These are phyloP conservation scores for Philopedon plagiatum DNA, from an alignment of 2,888 invertebrate genomes.

Conservation along the genomic window DNA sequence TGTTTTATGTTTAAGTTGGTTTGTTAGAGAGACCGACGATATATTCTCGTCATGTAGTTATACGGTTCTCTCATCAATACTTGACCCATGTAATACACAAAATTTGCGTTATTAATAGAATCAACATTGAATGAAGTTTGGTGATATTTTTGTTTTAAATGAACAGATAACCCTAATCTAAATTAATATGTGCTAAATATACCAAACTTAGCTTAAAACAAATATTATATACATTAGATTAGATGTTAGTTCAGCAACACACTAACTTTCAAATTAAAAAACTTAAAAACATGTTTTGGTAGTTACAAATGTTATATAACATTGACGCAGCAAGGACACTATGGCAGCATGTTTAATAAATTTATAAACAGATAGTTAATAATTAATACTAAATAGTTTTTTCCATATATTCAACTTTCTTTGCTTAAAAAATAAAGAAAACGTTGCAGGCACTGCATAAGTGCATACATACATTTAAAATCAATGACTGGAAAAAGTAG, in stretches of 20 bases:
- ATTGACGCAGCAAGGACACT: neutral
- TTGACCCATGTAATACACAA: no score
- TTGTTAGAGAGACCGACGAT: no score
- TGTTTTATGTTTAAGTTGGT: no score
- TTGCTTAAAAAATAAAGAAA: neutral
- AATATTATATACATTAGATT: no score
- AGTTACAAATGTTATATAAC: neutral
- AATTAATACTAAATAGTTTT: neutral
- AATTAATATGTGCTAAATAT: neutral
- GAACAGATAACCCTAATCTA: neutral
- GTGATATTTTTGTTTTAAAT: neutral
- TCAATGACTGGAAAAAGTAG: slow-evolving; percentile 5
- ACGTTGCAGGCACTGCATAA: neutral
- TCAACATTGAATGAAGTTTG: neutral
- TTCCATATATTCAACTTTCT: neutral
- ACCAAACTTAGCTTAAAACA: no score
- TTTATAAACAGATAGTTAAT: neutral
- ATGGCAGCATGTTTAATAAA: neutral
- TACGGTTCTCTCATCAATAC: no score
- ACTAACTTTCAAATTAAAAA: no score
- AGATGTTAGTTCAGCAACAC: no score
- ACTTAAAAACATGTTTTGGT: no score
- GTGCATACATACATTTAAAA: neutral
- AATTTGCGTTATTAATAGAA: no score
- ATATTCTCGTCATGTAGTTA: no score